Conservation (phyloP, 2,797 vertebrate genomes). For the Chloroceryle inda region DNA sequence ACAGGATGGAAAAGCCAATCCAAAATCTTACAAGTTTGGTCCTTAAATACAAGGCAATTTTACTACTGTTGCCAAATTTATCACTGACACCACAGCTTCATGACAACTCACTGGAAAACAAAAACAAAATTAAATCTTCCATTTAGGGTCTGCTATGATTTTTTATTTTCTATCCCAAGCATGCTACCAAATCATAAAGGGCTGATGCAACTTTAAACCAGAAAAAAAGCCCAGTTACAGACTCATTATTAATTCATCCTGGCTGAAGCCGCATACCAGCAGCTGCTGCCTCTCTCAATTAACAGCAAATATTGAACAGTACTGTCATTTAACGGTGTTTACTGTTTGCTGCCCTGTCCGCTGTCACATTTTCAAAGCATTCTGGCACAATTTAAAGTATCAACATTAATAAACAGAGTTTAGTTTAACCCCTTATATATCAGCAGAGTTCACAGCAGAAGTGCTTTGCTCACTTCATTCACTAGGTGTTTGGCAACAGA, state of each 20-base stretch:
- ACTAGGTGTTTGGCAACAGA: background rate
- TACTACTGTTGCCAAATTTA: background rate
- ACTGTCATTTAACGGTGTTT: slow-evolving; percentile 27
- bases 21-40: background rate
- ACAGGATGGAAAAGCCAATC: background rate
- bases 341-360: slow-evolving; percentile 31
- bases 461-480: background rate
- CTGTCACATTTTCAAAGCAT: background rate
- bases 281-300: slow-evolving; percentile 64
- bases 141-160: background rate
- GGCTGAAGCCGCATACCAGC: slow-evolving; percentile 45
- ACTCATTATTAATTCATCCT: slow-evolving; percentile 48
- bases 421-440: background rate
- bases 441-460: background rate
- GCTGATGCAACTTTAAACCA: slow-evolving; percentile 39
- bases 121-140: background rate
- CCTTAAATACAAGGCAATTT: background rate
- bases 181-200: background rate
- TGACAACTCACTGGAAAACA: background rate
- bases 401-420: background rate
- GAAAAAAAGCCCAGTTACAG: background rate
- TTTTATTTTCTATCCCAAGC: background rate
- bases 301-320: slow-evolving; percentile 57
- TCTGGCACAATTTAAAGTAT: slow-evolving; percentile 35
- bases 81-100: background rate